Conservation (phyloP, 2,113 vertebrate species). For the Mus spicilegus region DNA sequence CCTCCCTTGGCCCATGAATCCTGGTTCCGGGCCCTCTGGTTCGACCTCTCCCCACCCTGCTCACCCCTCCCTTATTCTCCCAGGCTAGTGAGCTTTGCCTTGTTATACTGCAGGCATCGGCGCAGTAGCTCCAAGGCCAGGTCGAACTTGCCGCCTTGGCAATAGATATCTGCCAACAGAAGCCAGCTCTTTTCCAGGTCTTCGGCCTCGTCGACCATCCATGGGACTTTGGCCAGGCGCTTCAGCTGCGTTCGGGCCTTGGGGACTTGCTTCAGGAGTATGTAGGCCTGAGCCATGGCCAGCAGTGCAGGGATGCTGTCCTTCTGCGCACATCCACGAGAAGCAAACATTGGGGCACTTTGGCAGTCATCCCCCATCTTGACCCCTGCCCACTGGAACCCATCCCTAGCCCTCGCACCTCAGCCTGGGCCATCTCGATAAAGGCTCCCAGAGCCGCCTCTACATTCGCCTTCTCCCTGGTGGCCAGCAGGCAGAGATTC, state of each 20-base stretch:
- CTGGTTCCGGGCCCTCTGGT: not conserved
- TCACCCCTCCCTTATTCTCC: rapidly evolving
- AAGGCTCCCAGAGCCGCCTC: conserved; percentile 80
- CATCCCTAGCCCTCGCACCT: conserved; percentile 43
- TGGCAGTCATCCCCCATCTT: rapidly evolving
- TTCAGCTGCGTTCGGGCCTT: conserved; percentile 87
- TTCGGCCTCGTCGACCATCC: conserved; percentile 79
- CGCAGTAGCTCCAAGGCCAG: conserved; percentile 84
- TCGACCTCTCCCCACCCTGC: not conserved
- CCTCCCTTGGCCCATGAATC: not conserved
- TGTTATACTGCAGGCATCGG: conserved; percentile 86
- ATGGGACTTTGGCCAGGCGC: conserved; percentile 79
- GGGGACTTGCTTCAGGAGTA: conserved; percentile 83
- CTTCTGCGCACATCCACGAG: conserved; percentile 41
- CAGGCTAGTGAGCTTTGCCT: conserved; percentile 71
- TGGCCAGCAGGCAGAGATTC: conserved; percentile 81
- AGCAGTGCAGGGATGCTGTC: conserved; percentile 78
- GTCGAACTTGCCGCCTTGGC: conserved; percentile 86
- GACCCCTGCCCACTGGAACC: rapidly evolving
- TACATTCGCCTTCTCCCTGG: conserved; percentile 76
- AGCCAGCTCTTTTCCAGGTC: conserved; percentile 86
- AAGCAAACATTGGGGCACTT: rapidly evolving
- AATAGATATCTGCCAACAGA: conserved; percentile 88
- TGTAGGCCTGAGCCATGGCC: conserved; percentile 79
- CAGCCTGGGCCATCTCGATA: conserved; percentile 78